Base-by-base conservation (phyloP, 2,888 invertebrate species). In the Campoletis raptor region DNA sequence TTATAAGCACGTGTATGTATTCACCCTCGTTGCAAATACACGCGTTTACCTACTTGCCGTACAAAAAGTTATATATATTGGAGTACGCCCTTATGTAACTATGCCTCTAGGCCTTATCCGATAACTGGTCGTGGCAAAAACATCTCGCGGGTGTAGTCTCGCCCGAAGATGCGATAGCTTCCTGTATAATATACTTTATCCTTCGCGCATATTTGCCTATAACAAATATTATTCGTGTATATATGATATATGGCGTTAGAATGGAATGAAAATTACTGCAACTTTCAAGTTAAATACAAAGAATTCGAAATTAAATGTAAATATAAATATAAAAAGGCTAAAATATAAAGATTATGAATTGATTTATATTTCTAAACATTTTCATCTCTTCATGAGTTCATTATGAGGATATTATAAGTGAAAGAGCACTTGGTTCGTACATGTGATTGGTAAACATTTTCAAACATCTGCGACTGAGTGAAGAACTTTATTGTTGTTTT, bases 1-100 rank as follows among this genome's bases (percentile, higher is more conserved):
- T 79, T 73, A 67, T 40, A 67, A 74, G 42, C 64, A 30, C 72
- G 64, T 54, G 52, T 72, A 78, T 64, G 30, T 57, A 80, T 8
- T n/a, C 61, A 61, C 45, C 72, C 48, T 61, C 64, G 42, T 64
- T 64, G 48, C 42, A 40, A 78, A 52, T 78, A 52, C 21, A 45
- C 24, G 21, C 66, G 30, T 61, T 18, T 69, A 70, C 30, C 54
- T 67, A 57, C 78, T 21, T 73, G 48, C 48, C 24, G 15, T 69
- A 54, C 9, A 15, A 48, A 15, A 48, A 64, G 21, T 40, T 52
- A 30, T 45, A 42, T 64, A 67, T 24, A 36, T 36, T 21, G 9
- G 37, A 24, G 48, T 42, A n/a, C 40, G 24, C 37, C n/a, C 67
- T 10, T 54, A 40, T 37, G 37, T 52, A 48, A 78, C 67, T 48